phyloP scores from a whole-genome alignment of 2,888 invertebrate genomes.

The Nomada flava region DNA sequence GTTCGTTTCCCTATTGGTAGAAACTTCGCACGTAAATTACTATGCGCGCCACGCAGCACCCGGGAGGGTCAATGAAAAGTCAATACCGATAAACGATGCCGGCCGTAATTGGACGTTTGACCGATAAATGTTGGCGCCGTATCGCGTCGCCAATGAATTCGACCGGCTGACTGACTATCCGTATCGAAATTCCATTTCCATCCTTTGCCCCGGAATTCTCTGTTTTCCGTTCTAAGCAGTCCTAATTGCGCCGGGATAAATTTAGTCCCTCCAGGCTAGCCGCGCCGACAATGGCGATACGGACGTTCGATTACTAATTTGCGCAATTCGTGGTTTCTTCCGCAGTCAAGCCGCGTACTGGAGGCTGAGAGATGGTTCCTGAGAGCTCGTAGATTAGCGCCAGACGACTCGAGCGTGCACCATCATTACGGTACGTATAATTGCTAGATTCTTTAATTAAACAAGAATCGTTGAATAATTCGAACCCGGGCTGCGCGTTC shows the following conservation, averaged over 20 bases:
- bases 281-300: not conserved
- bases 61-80: constrained; percentile 37
- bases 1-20: not conserved
- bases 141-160: constrained; percentile 25
- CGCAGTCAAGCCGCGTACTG: constrained; percentile 90
- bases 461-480: constrained; percentile 12
- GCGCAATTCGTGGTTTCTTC: constrained; percentile 57
- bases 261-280: constrained; percentile 1
- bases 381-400: constrained; percentile 92
- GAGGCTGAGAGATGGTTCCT: constrained; percentile 96
- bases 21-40: constrained; percentile 24
- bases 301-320: constrained; percentile 17
- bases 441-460: constrained; percentile 10
- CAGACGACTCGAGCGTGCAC: constrained; percentile 92
- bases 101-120: constrained; percentile 43
- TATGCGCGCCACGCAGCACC: constrained; percentile 17
- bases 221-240: too few species aligned
- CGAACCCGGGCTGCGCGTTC: not conserved
- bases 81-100: constrained; percentile 43
- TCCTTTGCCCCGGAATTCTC: not conserved
- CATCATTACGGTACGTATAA: constrained; percentile 93
- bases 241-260: constrained; percentile 13
- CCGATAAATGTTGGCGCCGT: constrained; percentile 37
- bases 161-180: constrained; percentile 13
- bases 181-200: constrained; percentile 22